Evolutionary conservation across 2,113 vertebrate species (phyloP).

Genomic region (Amblyopsis rosae): DNA sequence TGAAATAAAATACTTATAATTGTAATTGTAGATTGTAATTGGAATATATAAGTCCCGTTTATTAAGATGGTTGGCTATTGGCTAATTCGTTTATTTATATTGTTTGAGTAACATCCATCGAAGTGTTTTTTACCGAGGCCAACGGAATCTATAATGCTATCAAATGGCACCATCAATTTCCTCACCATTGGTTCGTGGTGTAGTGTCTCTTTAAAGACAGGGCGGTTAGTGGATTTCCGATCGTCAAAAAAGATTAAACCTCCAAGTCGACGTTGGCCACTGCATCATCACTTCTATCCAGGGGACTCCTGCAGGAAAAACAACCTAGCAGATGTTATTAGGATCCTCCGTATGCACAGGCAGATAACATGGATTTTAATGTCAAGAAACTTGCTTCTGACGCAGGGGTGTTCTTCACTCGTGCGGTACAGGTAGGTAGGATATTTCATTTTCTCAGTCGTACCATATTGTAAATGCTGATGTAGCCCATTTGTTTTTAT

Average conservation of each 20-base stretch:
- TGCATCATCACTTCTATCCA: conserved; percentile 50
- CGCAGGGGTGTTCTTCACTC: conserved; percentile 92
- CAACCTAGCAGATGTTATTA: neutral
- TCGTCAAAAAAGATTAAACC: conserved; percentile 40
- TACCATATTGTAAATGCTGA: neutral
- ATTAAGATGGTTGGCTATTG: too few species aligned
- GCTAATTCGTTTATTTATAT: too few species aligned
- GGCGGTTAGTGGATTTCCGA: conserved; percentile 53
- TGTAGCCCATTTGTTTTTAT: neutral
- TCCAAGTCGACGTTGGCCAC: conserved; percentile 20
- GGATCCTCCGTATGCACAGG: conserved; percentile 2
- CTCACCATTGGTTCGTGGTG: neutral
- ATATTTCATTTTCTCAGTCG: neutral
- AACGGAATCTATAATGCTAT: too few species aligned
- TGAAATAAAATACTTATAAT: too few species aligned
- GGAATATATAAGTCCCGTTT: too few species aligned
- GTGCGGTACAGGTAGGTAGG: conserved; percentile 85
- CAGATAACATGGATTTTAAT: conserved; percentile 87
- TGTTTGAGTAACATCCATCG: too few species aligned
- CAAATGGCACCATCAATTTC: too few species aligned
- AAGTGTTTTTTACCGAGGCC: too few species aligned
- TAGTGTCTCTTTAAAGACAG: conserved; percentile 64
- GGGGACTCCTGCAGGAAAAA: conserved; percentile 39
- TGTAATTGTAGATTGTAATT: too few species aligned
- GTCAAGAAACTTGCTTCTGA: conserved; percentile 95